phyloP scores from a whole-genome alignment of 1,140 invertebrate species.

The Drosophila pruinosa region DNA sequence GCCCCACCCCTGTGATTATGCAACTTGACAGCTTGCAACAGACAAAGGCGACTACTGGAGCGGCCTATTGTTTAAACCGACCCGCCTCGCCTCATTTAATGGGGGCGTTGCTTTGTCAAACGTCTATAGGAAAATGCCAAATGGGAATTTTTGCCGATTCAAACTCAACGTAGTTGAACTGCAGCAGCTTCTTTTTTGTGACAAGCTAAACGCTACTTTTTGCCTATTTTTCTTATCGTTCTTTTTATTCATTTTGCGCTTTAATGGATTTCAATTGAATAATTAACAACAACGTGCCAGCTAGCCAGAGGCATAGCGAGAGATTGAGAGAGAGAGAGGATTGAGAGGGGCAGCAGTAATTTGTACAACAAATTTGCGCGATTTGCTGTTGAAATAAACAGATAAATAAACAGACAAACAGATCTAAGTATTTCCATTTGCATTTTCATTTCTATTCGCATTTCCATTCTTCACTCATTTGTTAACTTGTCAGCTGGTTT shows the following conservation, averaged over 20 bases:
- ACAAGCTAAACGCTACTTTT: constrained; percentile 45
- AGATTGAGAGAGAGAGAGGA: not conserved
- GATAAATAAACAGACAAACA: constrained; percentile 28
- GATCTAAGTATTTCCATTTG: constrained; percentile 11
- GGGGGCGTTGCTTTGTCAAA: constrained; percentile 63
- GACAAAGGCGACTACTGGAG: not conserved
- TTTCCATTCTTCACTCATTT: not conserved
- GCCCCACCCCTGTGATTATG: constrained; percentile 60
- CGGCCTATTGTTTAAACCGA: constrained; percentile 45
- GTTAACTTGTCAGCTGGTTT: constrained; percentile 45
- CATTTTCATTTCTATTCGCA: constrained; percentile 12
- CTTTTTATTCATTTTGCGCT: constrained; percentile 46
- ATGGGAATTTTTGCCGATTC: not conserved
- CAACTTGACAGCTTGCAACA: constrained; percentile 45
- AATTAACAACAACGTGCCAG: constrained; percentile 73
- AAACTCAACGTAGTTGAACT: not conserved
- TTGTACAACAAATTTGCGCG: constrained; percentile 72
- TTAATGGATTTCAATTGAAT: constrained; percentile 80
- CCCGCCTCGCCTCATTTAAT: constrained; percentile 13
- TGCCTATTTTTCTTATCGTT: constrained; percentile 13
- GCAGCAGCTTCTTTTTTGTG: constrained; percentile 32
- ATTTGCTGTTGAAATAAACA: constrained; percentile 57
- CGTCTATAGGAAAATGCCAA: constrained; percentile 39
- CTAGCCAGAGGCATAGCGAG: constrained; percentile 5
- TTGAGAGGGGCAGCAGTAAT: constrained; percentile 39